A percentile compares a stretch with the other conserved stretches of the same genome.
phyloP scores from a whole-genome alignment of 2,888 invertebrate species.

The Trichogramma evanescens region DNA sequence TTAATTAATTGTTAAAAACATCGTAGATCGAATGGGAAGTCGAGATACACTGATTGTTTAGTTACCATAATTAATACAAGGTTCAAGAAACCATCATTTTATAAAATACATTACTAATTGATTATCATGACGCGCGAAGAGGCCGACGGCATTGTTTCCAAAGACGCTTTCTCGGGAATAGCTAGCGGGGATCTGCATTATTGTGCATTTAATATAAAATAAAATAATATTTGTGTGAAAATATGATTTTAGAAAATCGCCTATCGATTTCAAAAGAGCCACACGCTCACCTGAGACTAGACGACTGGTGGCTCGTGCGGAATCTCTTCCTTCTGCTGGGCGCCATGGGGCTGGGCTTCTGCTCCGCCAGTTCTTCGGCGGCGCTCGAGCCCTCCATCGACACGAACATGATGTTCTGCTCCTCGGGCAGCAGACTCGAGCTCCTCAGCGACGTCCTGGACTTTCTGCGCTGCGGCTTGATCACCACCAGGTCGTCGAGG shows the following conservation, averaged over 20 bases:
- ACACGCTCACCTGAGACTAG: constrained; percentile 14
- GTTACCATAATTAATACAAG: too few species aligned
- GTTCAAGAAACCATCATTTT: too few species aligned
- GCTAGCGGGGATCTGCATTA: neutral
- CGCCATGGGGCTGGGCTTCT: constrained; percentile 23
- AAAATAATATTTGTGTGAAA: neutral
- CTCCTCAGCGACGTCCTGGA: constrained; percentile 38
- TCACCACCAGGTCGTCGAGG: constrained; percentile 39
- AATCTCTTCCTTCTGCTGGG: constrained; percentile 34
- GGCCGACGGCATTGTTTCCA: too few species aligned
- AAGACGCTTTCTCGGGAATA: neutral
- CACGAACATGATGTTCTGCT: constrained; percentile 23
- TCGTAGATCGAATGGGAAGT: too few species aligned
- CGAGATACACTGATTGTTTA: too few species aligned
- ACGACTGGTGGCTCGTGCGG: constrained; percentile 13
- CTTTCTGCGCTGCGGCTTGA: constrained; percentile 41
- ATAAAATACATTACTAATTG: too few species aligned
- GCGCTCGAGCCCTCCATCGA: constrained; percentile 17
- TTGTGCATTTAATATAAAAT: neutral
- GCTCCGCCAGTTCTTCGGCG: neutral
- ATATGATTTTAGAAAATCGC: neutral
- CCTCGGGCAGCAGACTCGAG: constrained; percentile 27
- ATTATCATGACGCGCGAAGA: too few species aligned
- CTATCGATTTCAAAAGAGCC: neutral
- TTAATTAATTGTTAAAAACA: too few species aligned